Evolutionary conservation across 2,888 invertebrate species (phyloP), one percentile per base, ranked within the genome.

Genomic region (Drosophila rubida): DNA sequence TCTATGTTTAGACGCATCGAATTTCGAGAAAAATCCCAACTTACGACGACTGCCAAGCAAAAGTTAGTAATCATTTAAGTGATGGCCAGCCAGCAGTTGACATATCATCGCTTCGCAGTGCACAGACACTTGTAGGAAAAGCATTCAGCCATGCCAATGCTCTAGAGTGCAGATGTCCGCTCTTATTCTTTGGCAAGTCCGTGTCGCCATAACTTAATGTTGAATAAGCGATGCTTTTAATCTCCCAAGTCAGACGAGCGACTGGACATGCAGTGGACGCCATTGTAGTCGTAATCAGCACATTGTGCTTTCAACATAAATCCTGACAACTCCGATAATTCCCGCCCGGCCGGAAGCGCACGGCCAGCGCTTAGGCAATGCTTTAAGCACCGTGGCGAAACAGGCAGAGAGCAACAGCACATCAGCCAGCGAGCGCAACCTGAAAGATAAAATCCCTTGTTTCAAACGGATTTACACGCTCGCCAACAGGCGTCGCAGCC

Each of bases 31-130:
- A 16, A 41, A 66, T 30, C 2, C 27, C 16, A 51, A 22, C 50
- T 46, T 54, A 13, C 58, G 66, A 65, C 5, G 63, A 53, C 7
- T 37, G 7, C 39, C 19, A 49, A 49, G 39, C 39, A 44, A 73
- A 82, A 71, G 61, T 64, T 78, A 68, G 72, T 59, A 78, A 72
- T 85, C 70, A 87, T 82, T 87, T 70, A 76, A 86, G 75, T 72
- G 61, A 61, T 55, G 79, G 16, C 57, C 61, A 68, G 16, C 57
- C 61, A 19, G 64, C 58, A 68, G 44, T 60, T 59, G 51, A 30
- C 50, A 63, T 41, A 9, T 51, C 19, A 19, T 19, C 19, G 30
- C 39, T 25, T 46, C 9, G 5, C n/a, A 13, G 35, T 13, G n/a
- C 23, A 9, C 45, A 7, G 46, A 16, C 30, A 54, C 27, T 51